Base-by-base conservation (phyloP, 2,888 invertebrate species). In the Drosophila rubida region DNA sequence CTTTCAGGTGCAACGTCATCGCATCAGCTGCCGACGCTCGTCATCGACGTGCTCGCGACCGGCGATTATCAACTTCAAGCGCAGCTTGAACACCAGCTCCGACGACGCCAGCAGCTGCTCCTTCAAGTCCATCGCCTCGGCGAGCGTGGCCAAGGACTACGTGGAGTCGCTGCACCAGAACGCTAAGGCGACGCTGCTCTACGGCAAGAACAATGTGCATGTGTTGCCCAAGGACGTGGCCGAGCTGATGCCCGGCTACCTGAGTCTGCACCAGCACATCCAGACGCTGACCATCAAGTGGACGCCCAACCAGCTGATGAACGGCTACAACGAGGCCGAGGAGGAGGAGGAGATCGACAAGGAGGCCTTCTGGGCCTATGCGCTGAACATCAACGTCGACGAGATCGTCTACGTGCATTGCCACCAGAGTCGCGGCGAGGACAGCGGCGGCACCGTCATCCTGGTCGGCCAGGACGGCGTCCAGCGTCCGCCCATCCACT, bases 231-330 rank as follows among this genome's bases (percentile, higher is more conserved):
- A 95, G 92, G 96, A 96, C 78, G 94, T 95, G 19, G 94, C 94
- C 16, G 96, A 96, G 86, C 94, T 96, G 0, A 95, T 98, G 94
- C 95, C 97, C 0, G 98, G 98, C 9, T 98, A 98, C 91, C 93
- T 98, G 73, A 98, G 98, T 72, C 93, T 99, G 23, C 98, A 98
- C 91, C 98, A 98, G 91, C 95, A 95, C 30, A 94, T 95, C 1
- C 95, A 95, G 42, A 95, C 95, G 0, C 92, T 98, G 55, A 95
- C 96, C 54, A 96, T 98, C 76, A 98, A 98, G 92, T 99, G 98
- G 98, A 98, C 98, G 0, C 98, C 98, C 0, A 98, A 98, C 92
- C 97, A 98, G 91, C 93, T 99, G 49, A 98, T 99, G 98, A 98
- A 98, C 90, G 97, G 97, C 0, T 96, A 95, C 78, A 94, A 94